A percentile compares a stretch with the other conserved stretches of the same genome.
Conservation (phyloP, 1,140 invertebrate genomes). For the Dysdera silvatica region DNA sequence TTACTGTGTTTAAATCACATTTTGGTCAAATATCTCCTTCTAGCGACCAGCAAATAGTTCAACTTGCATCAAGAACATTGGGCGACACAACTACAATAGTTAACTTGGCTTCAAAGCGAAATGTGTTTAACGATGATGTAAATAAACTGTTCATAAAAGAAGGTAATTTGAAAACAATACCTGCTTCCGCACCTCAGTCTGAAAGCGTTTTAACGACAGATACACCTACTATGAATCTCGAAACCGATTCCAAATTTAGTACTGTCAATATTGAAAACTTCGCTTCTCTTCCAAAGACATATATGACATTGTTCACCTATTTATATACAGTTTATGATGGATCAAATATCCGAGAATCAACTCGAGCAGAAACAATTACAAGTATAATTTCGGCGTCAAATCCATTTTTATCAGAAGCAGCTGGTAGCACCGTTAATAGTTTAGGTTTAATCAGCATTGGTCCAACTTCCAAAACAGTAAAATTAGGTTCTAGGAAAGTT, state of each 20-base stretch:
- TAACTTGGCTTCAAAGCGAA: conserved; percentile 32
- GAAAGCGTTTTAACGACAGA: too few relatives aligned
- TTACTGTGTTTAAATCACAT: conserved; percentile 9
- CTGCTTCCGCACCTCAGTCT: too few relatives aligned
- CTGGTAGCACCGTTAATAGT: conserved; percentile 29
- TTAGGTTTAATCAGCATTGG: conserved; percentile 36
- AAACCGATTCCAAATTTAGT: too few relatives aligned
- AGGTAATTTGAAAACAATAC: too few relatives aligned
- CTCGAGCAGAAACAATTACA: conserved; percentile 31
- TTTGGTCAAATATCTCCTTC: conserved; percentile 1
- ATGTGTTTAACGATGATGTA: conserved; percentile 23
- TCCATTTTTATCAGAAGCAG: conserved; percentile 9
- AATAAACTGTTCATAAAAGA: background rate
- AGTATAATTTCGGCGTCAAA: conserved; percentile 14
- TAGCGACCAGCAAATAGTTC: conserved; percentile 3
- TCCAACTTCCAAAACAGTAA: conserved; percentile 30
- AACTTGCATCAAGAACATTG: conserved; percentile 36
- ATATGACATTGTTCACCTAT: conserved; percentile 31
- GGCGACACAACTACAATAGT: conserved; percentile 40
- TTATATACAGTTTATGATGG: conserved; percentile 35
- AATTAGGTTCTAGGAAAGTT: conserved; percentile 37
- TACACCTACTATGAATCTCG: too few relatives aligned
- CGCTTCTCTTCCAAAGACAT: conserved; percentile 25
- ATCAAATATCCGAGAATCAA: conserved; percentile 24
- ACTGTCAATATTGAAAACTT: conserved; percentile 21